Conservation (phyloP, 2,888 invertebrate species). For the Pristionchus entomophagus region DNA sequence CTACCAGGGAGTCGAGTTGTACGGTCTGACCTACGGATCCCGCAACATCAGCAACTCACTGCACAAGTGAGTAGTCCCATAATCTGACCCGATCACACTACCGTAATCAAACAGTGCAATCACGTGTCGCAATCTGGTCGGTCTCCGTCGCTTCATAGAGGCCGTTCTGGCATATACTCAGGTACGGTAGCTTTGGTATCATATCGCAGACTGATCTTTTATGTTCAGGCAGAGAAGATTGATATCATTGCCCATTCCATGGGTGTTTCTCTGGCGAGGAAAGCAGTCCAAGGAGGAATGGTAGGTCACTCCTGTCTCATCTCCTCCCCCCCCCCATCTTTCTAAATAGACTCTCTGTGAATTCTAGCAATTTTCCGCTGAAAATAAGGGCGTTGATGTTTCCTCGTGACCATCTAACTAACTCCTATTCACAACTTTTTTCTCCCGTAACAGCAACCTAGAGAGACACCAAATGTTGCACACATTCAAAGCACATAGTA, state of each 20-base stretch:
- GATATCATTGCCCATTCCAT: slow-evolving; percentile 66
- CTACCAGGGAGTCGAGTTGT: slow-evolving; percentile 64
- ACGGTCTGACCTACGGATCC: slow-evolving; percentile 72
- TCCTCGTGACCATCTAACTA: not conserved
- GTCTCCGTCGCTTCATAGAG: slow-evolving; percentile 59
- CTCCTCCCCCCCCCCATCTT: not conserved
- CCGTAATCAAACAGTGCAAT: not conserved
- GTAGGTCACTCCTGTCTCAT: slow-evolving; percentile 42
- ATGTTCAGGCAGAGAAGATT: slow-evolving; percentile 47
- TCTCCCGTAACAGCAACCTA: too few species aligned
- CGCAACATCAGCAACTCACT: slow-evolving; percentile 59
- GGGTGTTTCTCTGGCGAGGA: slow-evolving; percentile 65
- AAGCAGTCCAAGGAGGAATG: slow-evolving; percentile 61
- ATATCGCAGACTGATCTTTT: not conserved
- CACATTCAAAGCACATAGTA: too few species aligned
- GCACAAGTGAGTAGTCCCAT: slow-evolving; percentile 50
- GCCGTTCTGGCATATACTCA: slow-evolving; percentile 62
- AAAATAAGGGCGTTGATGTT: too few species aligned
- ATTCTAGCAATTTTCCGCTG: too few species aligned
- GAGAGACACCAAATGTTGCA: too few species aligned
- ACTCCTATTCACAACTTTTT: not conserved
- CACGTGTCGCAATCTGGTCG: slow-evolving; percentile 43
- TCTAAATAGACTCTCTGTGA: not conserved
- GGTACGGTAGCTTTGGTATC: not conserved
- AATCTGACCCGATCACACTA: not conserved